A percentile compares a stretch with the other conserved stretches of the same genome.
Evolutionary conservation across 2,888 invertebrate genomes (phyloP).

Genomic region (Amphipoea oculea): DNA sequence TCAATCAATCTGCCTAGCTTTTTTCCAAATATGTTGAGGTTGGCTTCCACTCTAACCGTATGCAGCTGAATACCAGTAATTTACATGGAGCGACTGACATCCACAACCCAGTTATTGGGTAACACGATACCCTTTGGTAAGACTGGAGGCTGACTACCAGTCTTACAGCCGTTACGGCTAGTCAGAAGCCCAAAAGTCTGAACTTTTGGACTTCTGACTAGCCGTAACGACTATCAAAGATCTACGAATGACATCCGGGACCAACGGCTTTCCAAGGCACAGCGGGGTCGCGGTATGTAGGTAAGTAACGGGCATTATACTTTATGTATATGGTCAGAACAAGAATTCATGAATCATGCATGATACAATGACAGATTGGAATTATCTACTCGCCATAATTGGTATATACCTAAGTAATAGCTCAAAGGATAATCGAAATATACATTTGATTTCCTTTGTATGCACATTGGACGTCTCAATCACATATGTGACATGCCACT

Average conservation of each 20-base stretch:
- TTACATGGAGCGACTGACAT: not conserved
- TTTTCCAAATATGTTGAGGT: no score
- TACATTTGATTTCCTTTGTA: not conserved
- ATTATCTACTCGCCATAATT: not conserved
- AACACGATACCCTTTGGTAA: not conserved
- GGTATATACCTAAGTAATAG: not conserved
- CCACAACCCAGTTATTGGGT: not conserved
- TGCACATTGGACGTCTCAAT: not conserved
- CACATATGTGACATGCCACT: not conserved
- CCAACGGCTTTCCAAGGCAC: no score
- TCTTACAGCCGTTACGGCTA: no score
- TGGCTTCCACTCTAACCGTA: no score
- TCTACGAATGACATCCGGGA: not conserved
- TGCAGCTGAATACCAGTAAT: no score
- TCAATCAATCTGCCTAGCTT: not conserved
- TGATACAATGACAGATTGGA: conserved; percentile 15
- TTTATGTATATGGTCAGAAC: not conserved
- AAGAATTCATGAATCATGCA: not conserved
- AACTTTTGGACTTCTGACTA: not conserved
- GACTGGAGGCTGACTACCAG: no score
- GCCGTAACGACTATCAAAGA: not conserved
- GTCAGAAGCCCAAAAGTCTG: no score
- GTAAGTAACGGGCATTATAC: not conserved
- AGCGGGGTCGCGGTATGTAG: not conserved
- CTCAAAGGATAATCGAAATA: not conserved